A percentile compares a stretch with the other conserved stretches of the same genome.
Conservation (phyloP, 2,113 vertebrate species). For the Macquaria australasica region DNA sequence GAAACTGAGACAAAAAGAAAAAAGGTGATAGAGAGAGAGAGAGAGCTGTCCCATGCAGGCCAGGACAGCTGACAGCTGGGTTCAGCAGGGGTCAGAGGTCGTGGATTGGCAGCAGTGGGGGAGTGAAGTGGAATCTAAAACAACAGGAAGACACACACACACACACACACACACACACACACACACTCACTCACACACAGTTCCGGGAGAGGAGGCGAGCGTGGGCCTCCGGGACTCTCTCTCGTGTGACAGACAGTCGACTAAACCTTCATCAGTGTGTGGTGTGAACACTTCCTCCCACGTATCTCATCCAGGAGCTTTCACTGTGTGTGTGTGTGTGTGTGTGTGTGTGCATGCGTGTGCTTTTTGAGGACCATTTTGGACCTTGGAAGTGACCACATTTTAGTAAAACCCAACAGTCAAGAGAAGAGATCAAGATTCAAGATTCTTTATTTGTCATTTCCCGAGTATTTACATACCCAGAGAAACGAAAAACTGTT, state of each 20-base stretch:
- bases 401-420: no score
- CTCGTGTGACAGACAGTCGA: slow-evolving; percentile 47
- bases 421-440: no score
- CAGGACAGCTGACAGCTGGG: slow-evolving; percentile 87
- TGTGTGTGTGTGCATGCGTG: neutral
- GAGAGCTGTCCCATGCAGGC: slow-evolving; percentile 11
- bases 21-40: neutral
- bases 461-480: no score
- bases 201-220: slow-evolving; percentile 50
- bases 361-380: neutral
- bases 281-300: slow-evolving; percentile 26
- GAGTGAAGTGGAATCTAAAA: slow-evolving; percentile 84
- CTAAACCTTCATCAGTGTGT: slow-evolving; percentile 46
- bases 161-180: slow-evolving; percentile 36
- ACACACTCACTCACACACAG: slow-evolving; percentile 33
- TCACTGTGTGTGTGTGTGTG: slow-evolving; percentile 8
- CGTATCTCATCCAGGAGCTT: slow-evolving; percentile 13
- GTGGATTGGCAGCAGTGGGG: slow-evolving; percentile 78
- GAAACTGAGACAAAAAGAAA: slow-evolving; percentile 4
- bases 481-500: no score
- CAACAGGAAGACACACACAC: slow-evolving; percentile 82
- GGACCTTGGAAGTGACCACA: neutral
- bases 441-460: no score
- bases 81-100: slow-evolving; percentile 80
- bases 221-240: slow-evolving; percentile 48